These are phyloP conservation scores for Penelope pileata DNA, from an alignment of 2,113 vertebrate species.

Conservation along the genomic window DNA sequence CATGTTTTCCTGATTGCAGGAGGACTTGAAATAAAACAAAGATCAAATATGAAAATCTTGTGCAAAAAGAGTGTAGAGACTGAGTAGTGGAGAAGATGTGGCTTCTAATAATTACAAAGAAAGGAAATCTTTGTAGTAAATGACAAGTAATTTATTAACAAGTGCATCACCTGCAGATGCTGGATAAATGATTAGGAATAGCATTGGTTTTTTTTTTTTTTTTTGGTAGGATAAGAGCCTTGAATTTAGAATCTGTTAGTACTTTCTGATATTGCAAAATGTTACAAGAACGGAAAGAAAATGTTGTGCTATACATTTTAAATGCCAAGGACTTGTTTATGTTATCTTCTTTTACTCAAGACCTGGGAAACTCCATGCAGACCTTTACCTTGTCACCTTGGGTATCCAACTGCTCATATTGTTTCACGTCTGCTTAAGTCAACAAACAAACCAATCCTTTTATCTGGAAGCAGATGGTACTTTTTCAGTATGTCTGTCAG, in stretches of 20 bases:
- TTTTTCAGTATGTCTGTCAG: background rate
- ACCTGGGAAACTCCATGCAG: background rate
- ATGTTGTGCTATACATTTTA: background rate
- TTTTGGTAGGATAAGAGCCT: background rate
- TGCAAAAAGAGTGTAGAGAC: background rate
- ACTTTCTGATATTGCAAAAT: background rate
- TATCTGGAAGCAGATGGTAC: background rate
- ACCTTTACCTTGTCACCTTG: background rate
- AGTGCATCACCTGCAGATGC: background rate
- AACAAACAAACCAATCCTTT: background rate
- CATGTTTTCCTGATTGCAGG: background rate
- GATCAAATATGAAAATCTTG: background rate
- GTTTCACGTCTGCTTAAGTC: background rate
- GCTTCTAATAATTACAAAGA: background rate
- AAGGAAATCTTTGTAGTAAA: background rate
- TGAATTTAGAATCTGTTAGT: background rate
- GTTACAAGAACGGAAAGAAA: background rate
- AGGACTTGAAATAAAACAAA: background rate
- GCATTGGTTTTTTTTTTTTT: background rate
- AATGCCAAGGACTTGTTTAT: background rate
- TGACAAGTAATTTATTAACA: background rate
- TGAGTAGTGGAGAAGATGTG: background rate
- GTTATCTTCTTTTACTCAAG: background rate
- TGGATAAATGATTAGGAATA: background rate
- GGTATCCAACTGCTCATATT: background rate